A percentile compares a stretch with the other conserved stretches of the same genome.
Evolutionary conservation across 2,888 invertebrate genomes (phyloP).

Genomic region (Venusia cambrica): DNA sequence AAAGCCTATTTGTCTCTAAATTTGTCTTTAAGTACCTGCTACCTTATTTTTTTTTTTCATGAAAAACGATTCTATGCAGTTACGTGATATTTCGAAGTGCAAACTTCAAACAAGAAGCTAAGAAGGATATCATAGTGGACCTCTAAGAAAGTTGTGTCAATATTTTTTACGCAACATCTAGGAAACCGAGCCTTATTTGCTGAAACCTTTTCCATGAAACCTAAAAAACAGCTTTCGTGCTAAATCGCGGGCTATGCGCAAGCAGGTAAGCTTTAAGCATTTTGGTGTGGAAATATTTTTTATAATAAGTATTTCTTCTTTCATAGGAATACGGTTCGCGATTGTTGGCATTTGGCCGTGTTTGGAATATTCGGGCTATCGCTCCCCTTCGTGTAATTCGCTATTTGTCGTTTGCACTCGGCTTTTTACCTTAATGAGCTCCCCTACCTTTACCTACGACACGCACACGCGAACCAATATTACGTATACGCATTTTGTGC

Average conservation of each 20-base stretch:
- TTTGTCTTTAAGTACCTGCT: no score
- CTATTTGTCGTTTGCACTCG: constrained; percentile 80
- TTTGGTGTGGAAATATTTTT: constrained; percentile 18
- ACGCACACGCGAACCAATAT: constrained; percentile 66
- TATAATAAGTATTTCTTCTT: constrained; percentile 30
- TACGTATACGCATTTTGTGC: constrained; percentile 76
- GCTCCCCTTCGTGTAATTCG: constrained; percentile 79
- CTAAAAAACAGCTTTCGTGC: constrained; percentile 9
- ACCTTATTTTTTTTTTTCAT: no score
- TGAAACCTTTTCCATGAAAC: no score
- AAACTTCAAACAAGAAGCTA: constrained; percentile 14
- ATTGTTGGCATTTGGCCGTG: constrained; percentile 35
- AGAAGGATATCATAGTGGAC: neutral
- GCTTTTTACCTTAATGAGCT: constrained; percentile 81
- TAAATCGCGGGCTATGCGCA: constrained; percentile 5
- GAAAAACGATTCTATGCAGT: no score
- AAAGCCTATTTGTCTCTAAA: no score
- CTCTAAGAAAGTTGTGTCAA: constrained; percentile 7
- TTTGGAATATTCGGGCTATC: constrained; percentile 45
- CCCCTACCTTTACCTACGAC: constrained; percentile 57
- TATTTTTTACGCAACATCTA: constrained; percentile 12
- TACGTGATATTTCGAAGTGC: constrained; percentile 10
- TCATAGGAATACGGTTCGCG: no score
- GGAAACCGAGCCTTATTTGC: constrained; percentile 1
- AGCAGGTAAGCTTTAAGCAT: constrained; percentile 5